Percentiles rank a stretch among this genome's conserved stretches.
phyloP scores from a whole-genome alignment of 2,113 vertebrate species.

The Toxostoma redivivum region DNA sequence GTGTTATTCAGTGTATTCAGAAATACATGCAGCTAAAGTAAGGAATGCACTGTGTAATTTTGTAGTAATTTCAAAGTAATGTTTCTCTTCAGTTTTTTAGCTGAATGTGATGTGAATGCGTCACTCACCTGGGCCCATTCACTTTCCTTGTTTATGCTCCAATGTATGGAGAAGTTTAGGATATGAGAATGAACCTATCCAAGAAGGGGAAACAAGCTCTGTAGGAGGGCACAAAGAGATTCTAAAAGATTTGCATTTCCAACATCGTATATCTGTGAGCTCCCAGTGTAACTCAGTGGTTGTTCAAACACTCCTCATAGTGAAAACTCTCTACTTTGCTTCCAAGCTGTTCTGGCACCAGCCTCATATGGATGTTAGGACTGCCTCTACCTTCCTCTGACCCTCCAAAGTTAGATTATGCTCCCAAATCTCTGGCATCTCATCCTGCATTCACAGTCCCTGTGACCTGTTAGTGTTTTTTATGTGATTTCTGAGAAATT shows the following conservation, averaged over 20 bases:
- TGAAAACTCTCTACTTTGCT: neutral
- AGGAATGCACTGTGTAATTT: neutral
- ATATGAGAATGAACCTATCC: neutral
- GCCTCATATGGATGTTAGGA: neutral
- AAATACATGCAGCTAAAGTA: neutral
- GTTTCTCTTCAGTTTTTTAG: neutral
- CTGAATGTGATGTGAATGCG: neutral
- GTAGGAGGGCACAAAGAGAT: neutral
- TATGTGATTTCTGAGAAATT: neutral
- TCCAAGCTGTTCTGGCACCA: neutral
- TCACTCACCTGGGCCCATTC: neutral
- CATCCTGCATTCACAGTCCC: neutral
- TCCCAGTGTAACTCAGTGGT: neutral
- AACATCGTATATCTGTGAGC: neutral
- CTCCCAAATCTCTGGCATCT: neutral
- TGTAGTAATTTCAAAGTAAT: neutral
- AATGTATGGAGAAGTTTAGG: neutral
- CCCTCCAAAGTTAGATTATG: neutral
- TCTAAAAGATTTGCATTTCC: neutral
- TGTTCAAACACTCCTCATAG: neutral
- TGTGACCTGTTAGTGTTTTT: neutral
- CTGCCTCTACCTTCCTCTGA: neutral
- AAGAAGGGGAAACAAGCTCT: neutral
- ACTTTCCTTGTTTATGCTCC: neutral
- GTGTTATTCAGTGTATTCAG: neutral